Evolutionary conservation across 2,797 vertebrate genomes (phyloP), one percentile per base, ranked within the genome.

Genomic region (Galago senegalensis): DNA sequence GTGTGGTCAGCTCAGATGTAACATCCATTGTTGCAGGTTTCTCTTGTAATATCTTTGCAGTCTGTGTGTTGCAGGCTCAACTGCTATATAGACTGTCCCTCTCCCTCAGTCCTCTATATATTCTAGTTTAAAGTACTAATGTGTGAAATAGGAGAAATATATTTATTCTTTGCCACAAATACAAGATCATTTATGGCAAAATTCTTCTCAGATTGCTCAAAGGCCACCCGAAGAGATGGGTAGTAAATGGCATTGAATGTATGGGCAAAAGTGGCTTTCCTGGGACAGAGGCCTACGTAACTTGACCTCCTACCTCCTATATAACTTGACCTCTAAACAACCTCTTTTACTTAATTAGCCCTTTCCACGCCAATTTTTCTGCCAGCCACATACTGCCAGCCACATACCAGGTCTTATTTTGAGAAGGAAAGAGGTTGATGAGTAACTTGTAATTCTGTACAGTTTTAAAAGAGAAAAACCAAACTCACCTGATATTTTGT

Each of bases 111-210:
- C 27, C 53, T 63, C 69, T 87, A 60, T 93, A 7, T 90, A 88
- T 70, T 58, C 85, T 20, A 86, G 40, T 49, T 95, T 93, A 76
- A 92, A 94, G 65, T 75, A 95, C 90, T 56, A 92, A 81, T 60
- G 23, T 81, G 79, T 65, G 18, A 84, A 86, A 84, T 25, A 91
- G 34, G 91, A 73, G 65, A 93, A 70, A 75, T 0, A 40, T 75
- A 80, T 40, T 69, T 88, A 77, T 58, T 76, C 63, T 81, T 94
- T 91, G 43, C 9, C 21, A 79, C 12, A 12, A 91, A 79, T 70
- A 29, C 6, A 72, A 94, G 29, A 87, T 79, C 3, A 89, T 49
- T 97, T 77, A 53, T 37, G 4, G 46, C 46, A 29, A 79, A 83
- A 77, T 91, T 72, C 46, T 72, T 80, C 67, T 37, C 93, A 29